These are phyloP conservation scores for Acanthococcus lagerstroemiae DNA, from an alignment of 2,888 invertebrate species.

Conservation along the genomic window DNA sequence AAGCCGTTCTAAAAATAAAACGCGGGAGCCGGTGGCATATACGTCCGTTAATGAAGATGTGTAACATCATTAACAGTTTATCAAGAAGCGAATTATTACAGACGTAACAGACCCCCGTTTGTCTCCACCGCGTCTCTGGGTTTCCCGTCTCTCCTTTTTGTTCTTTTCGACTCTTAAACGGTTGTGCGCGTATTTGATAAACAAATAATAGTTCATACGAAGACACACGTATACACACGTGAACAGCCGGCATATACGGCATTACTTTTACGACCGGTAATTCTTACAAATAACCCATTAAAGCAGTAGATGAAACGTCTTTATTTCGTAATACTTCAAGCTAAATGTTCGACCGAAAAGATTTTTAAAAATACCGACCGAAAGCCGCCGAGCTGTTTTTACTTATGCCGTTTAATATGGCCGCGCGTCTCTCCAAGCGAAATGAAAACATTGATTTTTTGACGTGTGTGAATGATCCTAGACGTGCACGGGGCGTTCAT, in stretches of 20 bases:
- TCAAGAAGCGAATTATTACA: not conserved
- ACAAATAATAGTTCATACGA: not conserved
- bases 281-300: conserved; percentile 5
- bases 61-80: conserved; percentile 7
- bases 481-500: not conserved
- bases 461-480: not conserved
- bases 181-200: not conserved
- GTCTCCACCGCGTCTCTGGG: not conserved
- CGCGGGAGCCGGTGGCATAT: conserved; percentile 5
- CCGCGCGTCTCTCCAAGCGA: not conserved
- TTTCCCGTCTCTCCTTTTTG: not conserved
- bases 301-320: not conserved
- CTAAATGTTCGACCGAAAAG: not conserved
- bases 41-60: conserved; percentile 4
- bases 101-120: not conserved
- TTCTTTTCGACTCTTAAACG: not conserved
- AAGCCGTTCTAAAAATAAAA: not conserved
- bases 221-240: not conserved
- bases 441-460: not conserved
- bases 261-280: not conserved
- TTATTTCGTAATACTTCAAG: not conserved
- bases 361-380: not conserved
- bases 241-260: not conserved
- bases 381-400: not conserved
- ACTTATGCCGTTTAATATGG: not conserved